phyloP scores from a whole-genome alignment of 2,797 vertebrate species.

The Danio kyathit region DNA sequence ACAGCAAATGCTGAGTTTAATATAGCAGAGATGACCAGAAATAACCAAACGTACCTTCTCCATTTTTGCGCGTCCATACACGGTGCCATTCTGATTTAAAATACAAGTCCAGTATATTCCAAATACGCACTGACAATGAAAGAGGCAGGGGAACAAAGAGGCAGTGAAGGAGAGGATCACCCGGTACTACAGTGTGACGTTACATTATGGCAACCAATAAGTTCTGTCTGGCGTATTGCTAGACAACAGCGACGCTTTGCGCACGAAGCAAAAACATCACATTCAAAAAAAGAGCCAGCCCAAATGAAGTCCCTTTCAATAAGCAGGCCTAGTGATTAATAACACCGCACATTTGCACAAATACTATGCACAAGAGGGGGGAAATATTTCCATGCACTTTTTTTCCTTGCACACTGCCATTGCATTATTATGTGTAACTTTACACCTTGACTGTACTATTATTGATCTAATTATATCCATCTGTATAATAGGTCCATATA shows the following conservation, averaged over 20 bases:
- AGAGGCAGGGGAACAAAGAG: slow-evolving; percentile 50
- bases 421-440: too few species aligned
- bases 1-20: slow-evolving; percentile 48
- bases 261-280: not conserved
- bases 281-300: slow-evolving; percentile 52
- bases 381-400: too few species aligned
- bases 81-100: slow-evolving; percentile 12
- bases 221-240: slow-evolving; percentile 7
- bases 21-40: slow-evolving; percentile 16
- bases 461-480: too few species aligned
- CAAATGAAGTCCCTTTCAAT: slow-evolving; percentile 66
- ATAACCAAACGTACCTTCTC: slow-evolving; percentile 65
- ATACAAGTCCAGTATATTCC: not conserved
- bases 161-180: slow-evolving; percentile 42
- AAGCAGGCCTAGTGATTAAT: slow-evolving; percentile 45
- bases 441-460: too few species aligned
- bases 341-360: too few species aligned
- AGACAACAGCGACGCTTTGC: slow-evolving; percentile 50
- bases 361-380: too few species aligned
- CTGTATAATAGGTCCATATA: too few species aligned
- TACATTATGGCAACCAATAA: not conserved
- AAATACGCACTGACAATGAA: slow-evolving; percentile 12
- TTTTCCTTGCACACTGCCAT: too few species aligned
- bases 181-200: not conserved
- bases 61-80: slow-evolving; percentile 44